Evolutionary conservation across 2,797 vertebrate species (phyloP).

Genomic region (Trematomus bernacchii): DNA sequence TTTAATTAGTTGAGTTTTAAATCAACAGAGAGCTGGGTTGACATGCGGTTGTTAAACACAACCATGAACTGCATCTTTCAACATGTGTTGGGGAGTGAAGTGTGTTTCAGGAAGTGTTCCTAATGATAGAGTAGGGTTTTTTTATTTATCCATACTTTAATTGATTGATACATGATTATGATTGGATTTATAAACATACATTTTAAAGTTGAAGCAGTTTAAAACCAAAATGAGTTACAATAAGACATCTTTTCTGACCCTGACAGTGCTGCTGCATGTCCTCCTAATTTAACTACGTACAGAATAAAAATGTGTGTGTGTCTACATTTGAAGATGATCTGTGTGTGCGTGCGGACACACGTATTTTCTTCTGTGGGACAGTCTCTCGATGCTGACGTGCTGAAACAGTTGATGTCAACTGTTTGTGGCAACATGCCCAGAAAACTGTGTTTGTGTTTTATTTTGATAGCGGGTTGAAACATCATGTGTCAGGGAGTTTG

Average conservation of each 20-base stretch:
- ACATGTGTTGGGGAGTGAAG: neutral
- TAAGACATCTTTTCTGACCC: slow-evolving; percentile 2
- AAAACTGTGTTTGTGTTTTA: slow-evolving; percentile 10
- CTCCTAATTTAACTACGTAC: neutral
- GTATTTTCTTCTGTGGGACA: neutral
- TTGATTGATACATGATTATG: neutral
- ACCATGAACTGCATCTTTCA: too few relatives aligned
- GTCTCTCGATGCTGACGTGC: slow-evolving; percentile 1
- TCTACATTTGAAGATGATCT: neutral
- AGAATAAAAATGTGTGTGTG: neutral
- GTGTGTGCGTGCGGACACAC: neutral
- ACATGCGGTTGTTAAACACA: neutral
- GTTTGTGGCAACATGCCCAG: slow-evolving; percentile 40
- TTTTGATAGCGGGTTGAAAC: slow-evolving; percentile 13
- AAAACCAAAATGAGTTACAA: neutral
- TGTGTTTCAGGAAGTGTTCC: neutral
- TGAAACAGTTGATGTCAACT: slow-evolving; percentile 35
- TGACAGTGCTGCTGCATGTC: neutral
- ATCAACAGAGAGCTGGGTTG: neutral
- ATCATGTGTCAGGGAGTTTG: neutral
- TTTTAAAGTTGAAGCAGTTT: neutral
- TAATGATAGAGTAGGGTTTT: neutral
- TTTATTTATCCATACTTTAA: neutral
- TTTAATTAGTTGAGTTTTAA: neutral
- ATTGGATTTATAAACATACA: neutral